phyloP scores from a whole-genome alignment of 2,888 invertebrate species.

The Lepas anatifera region DNA sequence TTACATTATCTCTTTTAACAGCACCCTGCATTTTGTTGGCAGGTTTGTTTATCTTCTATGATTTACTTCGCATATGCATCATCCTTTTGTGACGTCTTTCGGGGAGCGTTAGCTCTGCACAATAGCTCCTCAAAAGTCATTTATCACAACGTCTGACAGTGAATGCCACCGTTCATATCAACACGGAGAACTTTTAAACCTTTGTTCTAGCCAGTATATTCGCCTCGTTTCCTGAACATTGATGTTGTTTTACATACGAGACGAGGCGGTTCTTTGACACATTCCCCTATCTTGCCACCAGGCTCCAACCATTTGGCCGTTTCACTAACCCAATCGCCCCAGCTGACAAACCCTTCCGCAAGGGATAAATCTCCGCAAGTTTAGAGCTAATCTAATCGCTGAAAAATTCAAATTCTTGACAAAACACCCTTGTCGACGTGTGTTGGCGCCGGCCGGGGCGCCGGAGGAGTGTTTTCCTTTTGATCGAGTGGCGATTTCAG shows the following conservation, averaged over 20 bases:
- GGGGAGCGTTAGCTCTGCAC: too few species aligned
- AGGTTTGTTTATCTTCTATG: too few species aligned
- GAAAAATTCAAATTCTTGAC: conserved; percentile 10
- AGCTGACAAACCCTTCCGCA: conserved; percentile 7
- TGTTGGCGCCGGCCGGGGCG: neutral
- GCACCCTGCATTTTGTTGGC: too few species aligned
- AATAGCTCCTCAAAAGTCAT: too few species aligned
- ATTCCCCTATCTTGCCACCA: neutral
- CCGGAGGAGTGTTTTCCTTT: neutral
- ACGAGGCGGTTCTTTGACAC: neutral
- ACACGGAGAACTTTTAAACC: too few species aligned
- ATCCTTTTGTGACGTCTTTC: too few species aligned
- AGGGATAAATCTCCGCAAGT: conserved; percentile 8
- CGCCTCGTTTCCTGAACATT: too few species aligned
- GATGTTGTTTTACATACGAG: neutral
- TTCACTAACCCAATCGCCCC: conserved; percentile 3
- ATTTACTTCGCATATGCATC: too few species aligned
- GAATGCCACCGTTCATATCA: too few species aligned
- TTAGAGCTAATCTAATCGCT: conserved; percentile 7
- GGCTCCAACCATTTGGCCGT: neutral
- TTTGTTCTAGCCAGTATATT: too few species aligned
- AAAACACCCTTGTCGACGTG: conserved; percentile 7
- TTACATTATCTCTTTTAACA: too few species aligned
- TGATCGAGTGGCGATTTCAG: conserved; percentile 9
- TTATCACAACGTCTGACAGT: too few species aligned